Percentiles rank a stretch among this genome's conserved stretches.
phyloP scores from a whole-genome alignment of 2,113 vertebrate species.

The Panthera tigris region DNA sequence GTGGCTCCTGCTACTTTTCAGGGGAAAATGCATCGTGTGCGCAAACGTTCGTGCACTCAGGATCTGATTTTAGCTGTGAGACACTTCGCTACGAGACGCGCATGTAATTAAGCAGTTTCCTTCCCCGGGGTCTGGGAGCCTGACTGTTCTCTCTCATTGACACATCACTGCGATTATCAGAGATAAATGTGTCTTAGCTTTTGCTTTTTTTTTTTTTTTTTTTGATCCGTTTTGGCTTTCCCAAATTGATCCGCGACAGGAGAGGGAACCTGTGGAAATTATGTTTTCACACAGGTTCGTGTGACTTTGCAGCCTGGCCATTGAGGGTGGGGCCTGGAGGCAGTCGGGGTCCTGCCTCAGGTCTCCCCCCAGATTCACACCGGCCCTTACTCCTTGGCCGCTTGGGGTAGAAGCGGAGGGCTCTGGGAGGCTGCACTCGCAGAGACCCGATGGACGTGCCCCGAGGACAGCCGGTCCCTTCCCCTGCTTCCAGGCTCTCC shows the following conservation, averaged over 20 bases:
- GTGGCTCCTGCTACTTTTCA: slow-evolving; percentile 56
- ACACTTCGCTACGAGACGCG: slow-evolving; percentile 76
- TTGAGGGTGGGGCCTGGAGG: neutral
- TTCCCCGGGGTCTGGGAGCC: slow-evolving; percentile 59
- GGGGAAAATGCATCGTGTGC: slow-evolving; percentile 55
- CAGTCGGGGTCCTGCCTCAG: neutral
- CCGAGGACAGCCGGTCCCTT: neutral
- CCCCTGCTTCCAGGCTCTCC: neutral
- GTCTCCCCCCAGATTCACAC: neutral
- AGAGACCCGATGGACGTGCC: neutral
- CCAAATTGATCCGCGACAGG: slow-evolving; percentile 61
- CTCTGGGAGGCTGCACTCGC: neutral
- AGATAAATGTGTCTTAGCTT: slow-evolving; percentile 49
- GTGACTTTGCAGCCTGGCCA: neutral
- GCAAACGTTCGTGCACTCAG: slow-evolving; percentile 65
- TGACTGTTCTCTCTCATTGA: slow-evolving; percentile 72
- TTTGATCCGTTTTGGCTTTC: slow-evolving; percentile 60
- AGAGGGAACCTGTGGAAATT: slow-evolving; percentile 53
- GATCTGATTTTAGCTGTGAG: slow-evolving; percentile 79
- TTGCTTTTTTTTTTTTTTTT: too few species aligned
- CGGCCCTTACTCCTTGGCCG: neutral
- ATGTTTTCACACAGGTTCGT: slow-evolving; percentile 52
- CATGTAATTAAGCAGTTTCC: slow-evolving; percentile 74
- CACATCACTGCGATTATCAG: slow-evolving; percentile 64
- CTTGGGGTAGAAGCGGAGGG: neutral